Evolutionary conservation across 2,797 vertebrate species (phyloP), one percentile per base, ranked within the genome.

Genomic region (Antennarius maculatus): DNA sequence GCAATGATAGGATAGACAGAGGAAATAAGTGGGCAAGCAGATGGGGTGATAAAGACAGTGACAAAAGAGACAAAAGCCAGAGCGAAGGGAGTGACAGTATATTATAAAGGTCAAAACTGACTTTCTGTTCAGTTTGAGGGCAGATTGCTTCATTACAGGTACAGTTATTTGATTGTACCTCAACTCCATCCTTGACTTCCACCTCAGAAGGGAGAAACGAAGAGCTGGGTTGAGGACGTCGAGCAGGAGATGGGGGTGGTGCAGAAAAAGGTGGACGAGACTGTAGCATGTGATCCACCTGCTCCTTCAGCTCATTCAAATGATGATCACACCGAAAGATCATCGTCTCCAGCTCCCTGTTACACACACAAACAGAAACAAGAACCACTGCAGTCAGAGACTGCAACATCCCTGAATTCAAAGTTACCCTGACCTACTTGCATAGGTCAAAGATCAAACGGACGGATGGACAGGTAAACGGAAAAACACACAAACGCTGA

Each of bases 221-320:
- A n/a, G 66, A 55, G 11, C 51, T 15, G 1, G 56, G 47, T 0
- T 37, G 31, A 58, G 42, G 55, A 10, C 69, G 66, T 8, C 53
- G 74, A 34, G 83, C 39, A 1, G 54, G 46, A 12, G 70, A 47
- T 3, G 0, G 10, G 62, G 60, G 69, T 23, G 23, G 23, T 23
- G 23, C 23, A 23, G 23, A 23, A 23, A 23, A 23, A 34, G 31
- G 31, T 34, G 31, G 31, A 8, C 31, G 87, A 1, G 57, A 80
- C 50, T 54, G 62, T 2, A 5, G 39, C 2, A 45, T 56, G 55
- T 84, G 82, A 8, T 93, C 91, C 54, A 94, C 53, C 59, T 54
- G 80, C 55, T 96, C 96, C 86, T 92, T 95, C 62, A 99, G 80
- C 61, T 94, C 94, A 1, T 97, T 96, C 82, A 96, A 69, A 9